These are phyloP conservation scores for Ianthella basta DNA, from an alignment of 37 sponge, comb jelly and placozoan genomes.

Conservation along the genomic window DNA sequence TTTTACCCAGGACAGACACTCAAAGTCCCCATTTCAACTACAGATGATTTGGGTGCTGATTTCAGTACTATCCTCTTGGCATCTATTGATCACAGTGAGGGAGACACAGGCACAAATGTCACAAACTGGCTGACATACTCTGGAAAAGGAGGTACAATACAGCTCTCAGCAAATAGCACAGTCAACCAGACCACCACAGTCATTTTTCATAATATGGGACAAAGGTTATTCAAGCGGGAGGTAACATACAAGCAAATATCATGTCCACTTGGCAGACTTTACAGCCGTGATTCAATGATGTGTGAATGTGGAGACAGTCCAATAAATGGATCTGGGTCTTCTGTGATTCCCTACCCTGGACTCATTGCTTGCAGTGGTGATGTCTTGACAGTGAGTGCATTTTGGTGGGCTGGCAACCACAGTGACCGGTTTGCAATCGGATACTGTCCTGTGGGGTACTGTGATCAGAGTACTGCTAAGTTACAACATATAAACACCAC, in stretches of 20 bases:
- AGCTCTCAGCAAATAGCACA: background rate
- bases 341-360: background rate
- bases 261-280: slow-evolving; percentile 16
- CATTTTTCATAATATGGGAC: background rate
- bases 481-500: too few relatives aligned
- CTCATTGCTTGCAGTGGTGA: background rate
- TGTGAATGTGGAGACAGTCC: slow-evolving; percentile 23
- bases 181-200: background rate
- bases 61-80: background rate
- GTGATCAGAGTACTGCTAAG: background rate
- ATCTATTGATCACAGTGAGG: background rate
- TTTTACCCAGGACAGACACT: slow-evolving; percentile 6
- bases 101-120: background rate
- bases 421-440: slow-evolving; percentile 14
- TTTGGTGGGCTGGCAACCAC: background rate
- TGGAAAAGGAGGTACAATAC: background rate
- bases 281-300: background rate
- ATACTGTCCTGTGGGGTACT: slow-evolving; percentile 2
- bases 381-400: background rate
- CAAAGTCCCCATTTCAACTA: slow-evolving; percentile 8
- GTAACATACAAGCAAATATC: background rate
- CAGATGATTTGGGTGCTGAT: background rate
- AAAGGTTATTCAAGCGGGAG: background rate
- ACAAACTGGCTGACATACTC: background rate
- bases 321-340: background rate